Conservation (phyloP, 2,888 invertebrate species). For the Acanthosepion esculentum region DNA sequence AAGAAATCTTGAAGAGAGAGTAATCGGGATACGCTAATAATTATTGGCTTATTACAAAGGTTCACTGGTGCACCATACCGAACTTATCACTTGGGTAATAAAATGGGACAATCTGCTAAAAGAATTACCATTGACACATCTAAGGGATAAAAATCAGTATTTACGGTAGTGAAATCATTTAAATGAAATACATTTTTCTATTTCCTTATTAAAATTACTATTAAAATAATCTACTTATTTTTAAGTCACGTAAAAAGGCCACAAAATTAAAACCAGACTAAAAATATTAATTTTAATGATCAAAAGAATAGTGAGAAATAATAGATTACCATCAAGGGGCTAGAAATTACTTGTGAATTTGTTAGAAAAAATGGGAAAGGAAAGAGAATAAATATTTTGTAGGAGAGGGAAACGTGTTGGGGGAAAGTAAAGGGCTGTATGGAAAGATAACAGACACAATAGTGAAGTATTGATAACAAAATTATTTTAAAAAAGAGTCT, state of each 20-base stretch:
- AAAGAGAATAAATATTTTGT: neutral
- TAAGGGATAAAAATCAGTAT: neutral
- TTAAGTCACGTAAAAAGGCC: neutral
- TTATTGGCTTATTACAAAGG: neutral
- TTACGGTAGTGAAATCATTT: neutral
- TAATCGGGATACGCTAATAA: neutral
- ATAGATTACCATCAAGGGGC: neutral
- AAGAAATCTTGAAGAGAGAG: neutral
- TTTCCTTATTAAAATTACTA: neutral
- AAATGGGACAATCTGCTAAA: neutral
- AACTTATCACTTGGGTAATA: neutral
- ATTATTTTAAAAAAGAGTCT: neutral
- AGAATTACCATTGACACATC: neutral
- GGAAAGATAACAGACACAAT: neutral
- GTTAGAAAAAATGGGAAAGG: neutral
- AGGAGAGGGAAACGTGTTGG: neutral
- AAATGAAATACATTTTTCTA: neutral
- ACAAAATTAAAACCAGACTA: neutral
- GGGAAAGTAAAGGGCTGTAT: neutral
- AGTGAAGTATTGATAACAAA: neutral
- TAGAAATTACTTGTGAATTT: slow-evolving; percentile 20
- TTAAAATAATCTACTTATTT: neutral
- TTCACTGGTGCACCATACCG: neutral
- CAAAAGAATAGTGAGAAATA: neutral
- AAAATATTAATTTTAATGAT: neutral